Percentiles rank a stretch among this genome's conserved stretches.
These are phyloP conservation scores for Columba janthina DNA, from an alignment of 2,113 vertebrate genomes.

Conservation along the genomic window DNA sequence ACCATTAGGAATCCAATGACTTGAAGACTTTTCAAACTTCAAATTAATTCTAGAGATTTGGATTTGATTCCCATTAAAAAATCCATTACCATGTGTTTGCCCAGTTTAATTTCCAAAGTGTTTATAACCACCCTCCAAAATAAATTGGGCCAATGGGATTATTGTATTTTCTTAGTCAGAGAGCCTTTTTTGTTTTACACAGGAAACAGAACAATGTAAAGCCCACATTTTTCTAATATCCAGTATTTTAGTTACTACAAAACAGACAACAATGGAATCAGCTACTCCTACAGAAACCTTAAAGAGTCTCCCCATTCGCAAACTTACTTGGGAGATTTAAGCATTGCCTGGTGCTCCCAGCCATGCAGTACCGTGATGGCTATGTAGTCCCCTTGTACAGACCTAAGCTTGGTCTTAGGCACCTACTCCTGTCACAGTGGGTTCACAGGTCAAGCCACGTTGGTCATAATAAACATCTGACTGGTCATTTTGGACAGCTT, in stretches of 20 bases:
- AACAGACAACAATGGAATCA: not conserved
- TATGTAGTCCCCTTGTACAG: not conserved
- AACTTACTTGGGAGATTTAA: not conserved
- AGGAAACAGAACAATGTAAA: not conserved
- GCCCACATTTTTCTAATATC: not conserved
- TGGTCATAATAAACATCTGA: not conserved
- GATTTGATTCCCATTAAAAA: not conserved
- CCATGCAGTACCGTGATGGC: not conserved
- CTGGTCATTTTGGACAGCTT: not conserved
- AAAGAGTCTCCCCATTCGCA: not conserved
- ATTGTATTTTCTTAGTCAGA: not conserved
- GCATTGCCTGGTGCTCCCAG: not conserved
- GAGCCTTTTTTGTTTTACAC: not conserved
- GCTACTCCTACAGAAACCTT: not conserved
- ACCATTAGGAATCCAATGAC: not conserved
- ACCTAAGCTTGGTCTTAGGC: not conserved
- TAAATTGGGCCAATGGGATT: not conserved
- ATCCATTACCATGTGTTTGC: not conserved
- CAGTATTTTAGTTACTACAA: not conserved
- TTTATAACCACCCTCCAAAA: not conserved
- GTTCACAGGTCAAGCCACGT: not conserved
- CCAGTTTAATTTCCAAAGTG: not conserved
- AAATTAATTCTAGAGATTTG: not conserved
- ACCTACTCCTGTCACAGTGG: not conserved
- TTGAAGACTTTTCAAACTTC: not conserved